phyloP scores from a whole-genome alignment of 2,797 vertebrate species.

The Dendrocincla tyrannina region DNA sequence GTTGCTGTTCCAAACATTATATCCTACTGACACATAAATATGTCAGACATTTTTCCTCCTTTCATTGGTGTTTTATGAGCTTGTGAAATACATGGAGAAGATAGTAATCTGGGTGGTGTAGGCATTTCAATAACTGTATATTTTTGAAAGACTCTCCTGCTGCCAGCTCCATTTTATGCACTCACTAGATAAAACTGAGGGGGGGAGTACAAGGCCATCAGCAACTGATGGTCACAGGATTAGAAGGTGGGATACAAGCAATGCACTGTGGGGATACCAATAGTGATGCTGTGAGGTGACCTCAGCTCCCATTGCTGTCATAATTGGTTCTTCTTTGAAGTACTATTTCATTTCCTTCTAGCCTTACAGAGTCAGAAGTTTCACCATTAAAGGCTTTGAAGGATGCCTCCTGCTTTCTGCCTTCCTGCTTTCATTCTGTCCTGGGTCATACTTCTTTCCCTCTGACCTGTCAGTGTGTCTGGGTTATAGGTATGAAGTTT shows the following conservation, averaged over 20 bases:
- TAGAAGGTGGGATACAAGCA: background rate
- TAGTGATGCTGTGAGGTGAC: background rate
- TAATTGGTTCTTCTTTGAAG: background rate
- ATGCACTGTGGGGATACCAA: background rate
- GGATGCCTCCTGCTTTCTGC: background rate
- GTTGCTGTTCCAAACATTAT: background rate
- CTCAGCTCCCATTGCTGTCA: background rate
- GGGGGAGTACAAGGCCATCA: background rate
- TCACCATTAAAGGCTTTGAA: background rate
- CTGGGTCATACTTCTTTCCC: background rate
- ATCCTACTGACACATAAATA: background rate
- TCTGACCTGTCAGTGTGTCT: background rate
- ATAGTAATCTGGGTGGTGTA: background rate
- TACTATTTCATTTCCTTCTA: background rate
- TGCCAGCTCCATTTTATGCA: conserved; percentile 23
- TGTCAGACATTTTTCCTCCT: background rate
- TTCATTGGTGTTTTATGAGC: background rate
- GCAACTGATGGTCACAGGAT: background rate
- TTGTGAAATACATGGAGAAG: background rate
- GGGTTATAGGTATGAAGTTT: background rate
- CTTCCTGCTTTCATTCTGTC: background rate
- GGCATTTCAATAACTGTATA: background rate
- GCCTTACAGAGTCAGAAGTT: background rate
- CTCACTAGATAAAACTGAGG: background rate
- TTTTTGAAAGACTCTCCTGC: background rate